phyloP scores from a whole-genome alignment of 92 coral and sea anemone species.

The Diadumene lineata region DNA sequence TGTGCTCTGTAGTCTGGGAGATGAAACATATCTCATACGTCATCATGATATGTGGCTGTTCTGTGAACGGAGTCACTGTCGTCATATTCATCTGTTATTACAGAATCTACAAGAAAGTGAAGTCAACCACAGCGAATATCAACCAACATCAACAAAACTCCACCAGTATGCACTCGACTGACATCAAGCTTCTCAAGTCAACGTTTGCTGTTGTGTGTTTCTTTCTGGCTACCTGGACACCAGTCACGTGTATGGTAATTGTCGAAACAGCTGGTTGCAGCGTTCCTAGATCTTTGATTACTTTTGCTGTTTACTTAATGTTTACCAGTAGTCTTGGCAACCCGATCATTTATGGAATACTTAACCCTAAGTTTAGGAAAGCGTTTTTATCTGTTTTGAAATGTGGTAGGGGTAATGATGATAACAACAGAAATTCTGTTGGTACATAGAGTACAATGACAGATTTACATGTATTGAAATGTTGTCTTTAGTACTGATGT shows the following conservation, averaged over 20 bases:
- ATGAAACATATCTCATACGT: conserved; percentile 51
- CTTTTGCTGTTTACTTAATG: conserved; percentile 34
- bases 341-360: conserved; percentile 55
- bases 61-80: conserved; percentile 19
- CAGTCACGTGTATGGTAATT: conserved; percentile 42
- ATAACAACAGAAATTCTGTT: too few species aligned
- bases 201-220: conserved; percentile 73
- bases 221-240: conserved; percentile 61
- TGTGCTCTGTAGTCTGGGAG: conserved; percentile 50
- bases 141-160: conserved; percentile 17
- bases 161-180: conserved; percentile 26
- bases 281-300: conserved; percentile 31
- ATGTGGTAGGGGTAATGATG: conserved; percentile 14
- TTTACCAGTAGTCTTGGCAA: conserved; percentile 42
- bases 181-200: conserved; percentile 45
- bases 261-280: conserved; percentile 34
- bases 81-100: conserved; percentile 40
- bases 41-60: conserved; percentile 27
- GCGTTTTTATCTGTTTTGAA: conserved; percentile 30
- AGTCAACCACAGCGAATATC: conserved; percentile 26
- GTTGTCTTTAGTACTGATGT: too few species aligned
- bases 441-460: too few species aligned
- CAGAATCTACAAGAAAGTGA: conserved; percentile 42
- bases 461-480: too few species aligned
- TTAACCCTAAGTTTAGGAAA: conserved; percentile 47